These are phyloP conservation scores for Pseudomugil tenellus DNA, from an alignment of 2,797 vertebrate species.

Conservation along the genomic window DNA sequence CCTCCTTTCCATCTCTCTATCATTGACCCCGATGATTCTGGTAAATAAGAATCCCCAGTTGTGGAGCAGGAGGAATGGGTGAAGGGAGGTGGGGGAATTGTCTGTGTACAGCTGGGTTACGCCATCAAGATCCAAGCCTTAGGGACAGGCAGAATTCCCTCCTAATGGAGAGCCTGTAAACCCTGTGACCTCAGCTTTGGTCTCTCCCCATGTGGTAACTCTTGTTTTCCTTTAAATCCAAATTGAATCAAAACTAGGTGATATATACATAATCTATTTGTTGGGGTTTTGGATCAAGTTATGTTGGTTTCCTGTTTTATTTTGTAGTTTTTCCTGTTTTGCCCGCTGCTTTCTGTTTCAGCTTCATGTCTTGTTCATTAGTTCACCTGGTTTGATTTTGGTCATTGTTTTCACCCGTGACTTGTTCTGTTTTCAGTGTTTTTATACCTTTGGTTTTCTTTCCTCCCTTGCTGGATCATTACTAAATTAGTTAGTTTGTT, in stretches of 20 bases:
- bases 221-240: constrained; percentile 9
- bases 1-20: constrained; percentile 37
- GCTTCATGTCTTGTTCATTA: no score
- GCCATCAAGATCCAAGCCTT: constrained; percentile 52
- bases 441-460: no score
- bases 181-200: constrained; percentile 62
- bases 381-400: no score
- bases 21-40: constrained; percentile 53
- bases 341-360: no score
- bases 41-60: constrained; percentile 57
- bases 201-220: constrained; percentile 54
- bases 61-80: constrained; percentile 29
- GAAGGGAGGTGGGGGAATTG: constrained; percentile 16
- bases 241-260: neutral
- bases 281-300: no score
- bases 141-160: constrained; percentile 53
- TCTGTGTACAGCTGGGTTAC: constrained; percentile 62
- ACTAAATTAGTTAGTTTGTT: no score
- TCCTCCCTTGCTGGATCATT: no score
- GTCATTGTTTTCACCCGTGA: no score
- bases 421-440: no score
- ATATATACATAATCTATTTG: neutral
- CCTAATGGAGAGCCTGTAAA: constrained; percentile 59
- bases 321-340: no score
- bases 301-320: no score